These are phyloP conservation scores for Embidobia sp. DNA, from an alignment of 2,888 invertebrate species.

Conservation along the genomic window DNA sequence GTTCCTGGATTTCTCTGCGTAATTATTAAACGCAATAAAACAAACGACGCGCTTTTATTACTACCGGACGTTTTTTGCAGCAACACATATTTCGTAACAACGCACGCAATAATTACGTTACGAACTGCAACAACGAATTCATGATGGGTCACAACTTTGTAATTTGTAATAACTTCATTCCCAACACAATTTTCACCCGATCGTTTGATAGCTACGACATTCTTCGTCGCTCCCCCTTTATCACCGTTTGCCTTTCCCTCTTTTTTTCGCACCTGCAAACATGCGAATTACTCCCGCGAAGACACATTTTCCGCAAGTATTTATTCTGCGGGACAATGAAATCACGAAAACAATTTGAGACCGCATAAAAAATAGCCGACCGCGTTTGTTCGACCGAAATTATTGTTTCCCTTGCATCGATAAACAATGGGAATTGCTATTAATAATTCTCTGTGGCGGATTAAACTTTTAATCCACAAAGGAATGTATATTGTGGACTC, in stretches of 20 bases:
- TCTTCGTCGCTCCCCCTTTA: background rate
- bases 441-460: too few species aligned
- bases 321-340: too few species aligned
- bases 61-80: conserved; percentile 5
- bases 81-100: conserved; percentile 6
- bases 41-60: conserved; percentile 33
- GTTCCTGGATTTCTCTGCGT: conserved; percentile 33
- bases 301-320: conserved; percentile 9
- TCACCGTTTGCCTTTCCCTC: background rate
- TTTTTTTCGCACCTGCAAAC: background rate
- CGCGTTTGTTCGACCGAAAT: too few species aligned
- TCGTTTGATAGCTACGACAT: background rate
- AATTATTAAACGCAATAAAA: conserved; percentile 53
- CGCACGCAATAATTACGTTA: conserved; percentile 17
- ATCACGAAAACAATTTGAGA: too few species aligned
- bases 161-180: conserved; percentile 9
- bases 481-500: too few species aligned
- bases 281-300: background rate
- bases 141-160: background rate
- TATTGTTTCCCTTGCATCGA: too few species aligned
- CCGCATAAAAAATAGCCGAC: too few species aligned
- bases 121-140: conserved; percentile 16
- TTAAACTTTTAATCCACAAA: too few species aligned
- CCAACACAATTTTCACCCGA: background rate
- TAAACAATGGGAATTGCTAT: too few species aligned